phyloP scores from a whole-genome alignment of 37 sponge, comb jelly and placozoan species.

The Cliona cf. orientalis region DNA sequence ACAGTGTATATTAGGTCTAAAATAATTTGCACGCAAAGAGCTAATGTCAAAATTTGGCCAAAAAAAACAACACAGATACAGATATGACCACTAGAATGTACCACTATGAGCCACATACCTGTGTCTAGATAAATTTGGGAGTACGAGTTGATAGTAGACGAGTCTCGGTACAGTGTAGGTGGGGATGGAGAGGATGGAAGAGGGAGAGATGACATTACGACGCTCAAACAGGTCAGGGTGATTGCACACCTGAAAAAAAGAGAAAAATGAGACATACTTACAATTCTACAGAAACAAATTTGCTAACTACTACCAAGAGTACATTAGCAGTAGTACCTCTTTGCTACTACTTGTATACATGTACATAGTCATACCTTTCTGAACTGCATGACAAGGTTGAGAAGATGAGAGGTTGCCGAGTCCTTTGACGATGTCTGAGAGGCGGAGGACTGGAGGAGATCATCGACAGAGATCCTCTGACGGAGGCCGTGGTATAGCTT shows the following conservation, averaged over 20 bases:
- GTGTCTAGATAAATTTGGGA: background rate
- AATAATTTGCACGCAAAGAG: too few relatives aligned
- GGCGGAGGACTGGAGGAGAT: conserved; percentile 80
- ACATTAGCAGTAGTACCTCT: background rate
- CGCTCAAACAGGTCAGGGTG: conserved; percentile 96
- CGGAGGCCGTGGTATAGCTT: conserved; percentile 82
- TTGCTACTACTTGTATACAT: background rate
- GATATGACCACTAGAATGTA: background rate
- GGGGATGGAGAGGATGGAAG: conserved; percentile 29
- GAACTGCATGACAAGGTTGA: conserved; percentile 98
- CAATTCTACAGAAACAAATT: background rate
- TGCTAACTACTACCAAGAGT: background rate
- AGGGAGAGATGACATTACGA: conserved; percentile 83
- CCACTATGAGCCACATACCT: too few relatives aligned
- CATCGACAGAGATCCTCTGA: conserved; percentile 86
- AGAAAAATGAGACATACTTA: background rate
- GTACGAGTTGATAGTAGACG: conserved; percentile 47
- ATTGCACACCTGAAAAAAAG: conserved; percentile 86
- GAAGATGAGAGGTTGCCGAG: conserved; percentile 77
- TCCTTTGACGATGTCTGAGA: conserved; percentile 33
- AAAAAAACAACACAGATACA: background rate
- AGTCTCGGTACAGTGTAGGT: conserved; percentile 53
- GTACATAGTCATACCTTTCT: conserved; percentile 74
- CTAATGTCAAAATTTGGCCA: too few relatives aligned
- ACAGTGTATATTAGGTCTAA: too few relatives aligned